Evolutionary conservation across 2,797 vertebrate genomes (phyloP).

Genomic region (Sorex maritimensis): DNA sequence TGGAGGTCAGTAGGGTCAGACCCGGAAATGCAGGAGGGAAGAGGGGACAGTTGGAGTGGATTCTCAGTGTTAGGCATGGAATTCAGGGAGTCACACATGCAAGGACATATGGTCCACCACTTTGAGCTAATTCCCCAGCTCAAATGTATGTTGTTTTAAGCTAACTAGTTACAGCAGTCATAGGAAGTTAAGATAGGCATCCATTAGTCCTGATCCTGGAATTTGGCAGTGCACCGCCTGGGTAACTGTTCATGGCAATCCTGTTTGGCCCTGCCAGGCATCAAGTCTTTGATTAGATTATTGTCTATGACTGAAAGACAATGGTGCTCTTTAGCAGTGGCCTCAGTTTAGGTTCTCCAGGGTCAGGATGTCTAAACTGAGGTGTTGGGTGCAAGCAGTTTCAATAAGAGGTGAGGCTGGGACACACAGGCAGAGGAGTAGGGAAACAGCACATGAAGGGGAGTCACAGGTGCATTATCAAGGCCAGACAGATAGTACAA

Average conservation of each 20-base stretch:
- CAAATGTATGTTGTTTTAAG: neutral
- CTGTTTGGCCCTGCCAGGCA: neutral
- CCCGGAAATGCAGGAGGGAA: too few species aligned
- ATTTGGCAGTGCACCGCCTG: neutral
- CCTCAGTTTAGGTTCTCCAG: neutral
- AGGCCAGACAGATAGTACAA: too few species aligned
- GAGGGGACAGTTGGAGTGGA: too few species aligned
- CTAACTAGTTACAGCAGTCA: neutral
- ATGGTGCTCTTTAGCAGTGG: neutral
- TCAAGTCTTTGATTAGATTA: neutral
- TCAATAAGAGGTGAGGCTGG: neutral
- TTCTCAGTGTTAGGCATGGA: too few species aligned
- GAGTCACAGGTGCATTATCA: neutral
- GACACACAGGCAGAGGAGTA: neutral
- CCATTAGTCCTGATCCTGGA: neutral
- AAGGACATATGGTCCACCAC: too few species aligned
- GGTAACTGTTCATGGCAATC: neutral
- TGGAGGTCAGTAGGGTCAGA: too few species aligned
- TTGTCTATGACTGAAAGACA: slow-evolving; percentile 4
- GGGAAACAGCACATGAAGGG: neutral
- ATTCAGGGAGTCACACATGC: too few species aligned
- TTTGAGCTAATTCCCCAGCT: too few species aligned
- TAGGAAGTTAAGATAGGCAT: neutral
- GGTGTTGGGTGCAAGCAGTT: neutral
- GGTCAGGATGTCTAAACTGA: neutral